Base-by-base conservation (phyloP, 1,140 invertebrate genomes). In the Pemphigus obesinymphae region DNA sequence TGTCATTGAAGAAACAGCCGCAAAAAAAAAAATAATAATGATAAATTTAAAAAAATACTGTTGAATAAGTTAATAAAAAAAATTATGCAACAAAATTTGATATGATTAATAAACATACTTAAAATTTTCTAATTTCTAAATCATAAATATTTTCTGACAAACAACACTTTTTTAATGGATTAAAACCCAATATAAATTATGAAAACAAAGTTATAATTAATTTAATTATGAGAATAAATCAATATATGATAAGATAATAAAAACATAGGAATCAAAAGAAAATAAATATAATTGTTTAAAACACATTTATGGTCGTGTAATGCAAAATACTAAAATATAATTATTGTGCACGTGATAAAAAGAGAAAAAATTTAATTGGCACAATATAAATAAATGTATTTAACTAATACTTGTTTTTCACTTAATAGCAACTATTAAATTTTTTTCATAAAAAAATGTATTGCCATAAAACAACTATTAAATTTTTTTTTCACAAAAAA, bases 191-290 rank as follows among this genome's bases (percentile, higher is more conserved):
- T 23, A 55, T 68, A 13, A 23, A 68, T 37, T n/a, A 1, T 68
- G 10, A 1, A 23, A 6, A 43, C 15, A 66, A 37, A 40, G 20
- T 40, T 20, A 68, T 1, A 66, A 50, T 50, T 50, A 50, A 29
- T 23, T 68, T 15, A 43, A 68, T 34, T 34, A 1, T 63, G 15
- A 2, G 15, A 6, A 23, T 23, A 66, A 37, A 40, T 8, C 23
- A n/a, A 68, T 1, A 66, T 26, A 45, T 23, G 45, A 17, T 29
- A 70, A 26, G 29, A 73, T 43, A 31, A 48, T 20, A 50, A 48
- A n/a, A 73, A 50, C 3, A 50, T 48, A 73, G 43, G 45, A 73
- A 50, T 73, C 70, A 73, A 73, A 73, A 26, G 15, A 45, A 70
- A 70, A 1, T 43, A 26, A 70, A 26, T 26, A 48, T n/a, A 73